Evolutionary conservation across 1,140 invertebrate genomes (phyloP).

Genomic region (Limonius californicus): DNA sequence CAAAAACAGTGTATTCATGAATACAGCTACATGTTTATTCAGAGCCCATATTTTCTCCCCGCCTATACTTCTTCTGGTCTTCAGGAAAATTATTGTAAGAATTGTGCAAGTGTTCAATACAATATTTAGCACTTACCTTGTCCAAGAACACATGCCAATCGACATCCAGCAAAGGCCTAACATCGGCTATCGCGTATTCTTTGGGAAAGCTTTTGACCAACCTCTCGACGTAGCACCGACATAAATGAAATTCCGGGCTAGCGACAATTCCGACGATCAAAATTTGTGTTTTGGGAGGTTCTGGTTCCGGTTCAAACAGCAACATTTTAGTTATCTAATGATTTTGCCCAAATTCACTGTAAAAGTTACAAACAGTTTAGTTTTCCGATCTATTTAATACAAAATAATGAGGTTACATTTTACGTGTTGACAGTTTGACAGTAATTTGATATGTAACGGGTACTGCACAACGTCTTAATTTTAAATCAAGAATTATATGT

Average conservation of each 20-base stretch:
- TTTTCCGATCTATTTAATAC: too few relatives aligned
- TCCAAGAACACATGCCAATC: constrained; percentile 38
- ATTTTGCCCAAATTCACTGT: too few relatives aligned
- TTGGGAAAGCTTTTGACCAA: constrained; percentile 33
- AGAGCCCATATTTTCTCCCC: constrained; percentile 30
- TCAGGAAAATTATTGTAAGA: not conserved
- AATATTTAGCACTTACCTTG: constrained; percentile 26
- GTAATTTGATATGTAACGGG: not conserved
- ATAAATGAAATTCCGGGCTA: constrained; percentile 38
- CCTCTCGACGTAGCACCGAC: constrained; percentile 27
- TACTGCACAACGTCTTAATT: too few relatives aligned
- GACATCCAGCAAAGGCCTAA: constrained; percentile 38
- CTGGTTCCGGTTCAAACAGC: not conserved
- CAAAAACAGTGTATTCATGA: constrained; percentile 47
- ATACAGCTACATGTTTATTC: constrained; percentile 44
- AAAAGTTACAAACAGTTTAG: too few relatives aligned
- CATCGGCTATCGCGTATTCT: constrained; percentile 31
- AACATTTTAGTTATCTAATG: not conserved
- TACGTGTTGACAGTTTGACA: not conserved
- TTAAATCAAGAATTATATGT: too few relatives aligned
- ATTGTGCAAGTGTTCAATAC: not conserved
- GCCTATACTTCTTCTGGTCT: constrained; percentile 20
- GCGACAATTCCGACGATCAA: constrained; percentile 30
- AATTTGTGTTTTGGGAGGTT: constrained; percentile 23
- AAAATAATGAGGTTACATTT: too few relatives aligned